Base-by-base conservation (phyloP, 2,888 invertebrate genomes). In the Alsophila aescularia region DNA sequence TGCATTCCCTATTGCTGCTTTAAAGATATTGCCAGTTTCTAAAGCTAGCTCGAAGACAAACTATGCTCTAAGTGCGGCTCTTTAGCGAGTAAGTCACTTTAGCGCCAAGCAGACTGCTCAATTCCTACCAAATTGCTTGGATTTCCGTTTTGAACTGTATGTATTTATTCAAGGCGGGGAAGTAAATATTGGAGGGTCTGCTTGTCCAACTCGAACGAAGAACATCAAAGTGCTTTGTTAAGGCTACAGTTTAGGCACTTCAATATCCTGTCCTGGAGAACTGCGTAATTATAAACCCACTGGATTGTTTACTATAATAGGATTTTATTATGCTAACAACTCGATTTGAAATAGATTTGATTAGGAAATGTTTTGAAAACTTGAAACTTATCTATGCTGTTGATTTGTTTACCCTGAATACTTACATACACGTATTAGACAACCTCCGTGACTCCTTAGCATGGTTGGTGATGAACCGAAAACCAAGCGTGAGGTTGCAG, bases 81-180 rank as follows among this genome's bases (percentile, higher is more conserved):
- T 57, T 59, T 53, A 58, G 41, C 60, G 53, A 60, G 63, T 61
- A 62, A 71, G 67, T 60, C 60, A 66, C 62, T 66, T 52, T 47
- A 62, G 54, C 62, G 53, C 61, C 64, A 69, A 77, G 67, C 74
- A 73, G 68, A 73, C 76, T n/a, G n/a, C n/a, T n/a, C n/a, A n/a
- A n/a, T n/a, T n/a, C n/a, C n/a, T n/a, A n/a, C n/a, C n/a, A n/a
- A n/a, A n/a, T 83, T 79, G 77, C 79, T 78, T 73, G 75, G 77
- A 85, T 85, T 81, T 83, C 84, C 83, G 84, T 86, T 85, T 70
- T 75, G 73, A 85, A 85, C 79, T 87, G 82, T 86, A 86, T 83
- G 83, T n/a, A n/a, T n/a, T n/a, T 79, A 85, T 84, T 83, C 77
- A 75, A 73, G 50, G 72, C 69, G 66, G 70, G 75, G 72, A 79